Evolutionary conservation across 2,888 invertebrate genomes (phyloP).

Genomic region (Agonopterix heracliana): DNA sequence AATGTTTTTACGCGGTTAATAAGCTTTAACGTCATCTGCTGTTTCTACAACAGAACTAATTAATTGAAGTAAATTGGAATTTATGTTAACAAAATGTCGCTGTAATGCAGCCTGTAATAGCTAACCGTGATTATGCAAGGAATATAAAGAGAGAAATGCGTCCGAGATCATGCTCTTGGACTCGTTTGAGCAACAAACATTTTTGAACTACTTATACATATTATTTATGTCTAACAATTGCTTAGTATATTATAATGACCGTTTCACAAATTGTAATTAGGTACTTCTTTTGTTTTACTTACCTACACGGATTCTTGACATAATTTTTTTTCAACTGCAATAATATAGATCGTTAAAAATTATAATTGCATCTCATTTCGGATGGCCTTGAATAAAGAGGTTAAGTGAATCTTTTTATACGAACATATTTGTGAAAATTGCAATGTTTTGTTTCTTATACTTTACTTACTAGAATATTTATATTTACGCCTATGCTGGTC

Average conservation of each 20-base stretch:
- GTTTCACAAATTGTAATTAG: constrained; percentile 7
- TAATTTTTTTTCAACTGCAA: constrained; percentile 1
- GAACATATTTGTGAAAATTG: too few relatives aligned
- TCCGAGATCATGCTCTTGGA: constrained; percentile 18
- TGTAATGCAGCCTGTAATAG: neutral
- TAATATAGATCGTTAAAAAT: neutral
- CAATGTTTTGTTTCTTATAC: too few relatives aligned
- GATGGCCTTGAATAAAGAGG: too few relatives aligned
- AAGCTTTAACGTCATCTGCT: too few relatives aligned
- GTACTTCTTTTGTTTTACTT: constrained; percentile 8
- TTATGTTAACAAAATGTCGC: neutral
- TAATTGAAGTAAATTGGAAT: too few relatives aligned
- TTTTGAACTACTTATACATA: constrained; percentile 24
- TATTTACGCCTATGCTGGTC: too few relatives aligned
- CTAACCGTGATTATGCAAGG: constrained; percentile 4
- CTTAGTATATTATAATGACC: constrained; percentile 3
- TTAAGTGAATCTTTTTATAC: too few relatives aligned
- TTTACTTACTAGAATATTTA: too few relatives aligned
- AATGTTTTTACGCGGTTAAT: too few relatives aligned
- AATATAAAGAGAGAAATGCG: constrained; percentile 9
- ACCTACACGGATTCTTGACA: constrained; percentile 4
- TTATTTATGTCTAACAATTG: constrained; percentile 5
- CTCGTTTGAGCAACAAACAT: constrained; percentile 28
- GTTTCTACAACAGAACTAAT: too few relatives aligned
- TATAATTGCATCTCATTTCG: too few relatives aligned